Evolutionary conservation across 2,888 invertebrate genomes (phyloP), one percentile per base, ranked within the genome.

Genomic region (Frankliniella intonsa): DNA sequence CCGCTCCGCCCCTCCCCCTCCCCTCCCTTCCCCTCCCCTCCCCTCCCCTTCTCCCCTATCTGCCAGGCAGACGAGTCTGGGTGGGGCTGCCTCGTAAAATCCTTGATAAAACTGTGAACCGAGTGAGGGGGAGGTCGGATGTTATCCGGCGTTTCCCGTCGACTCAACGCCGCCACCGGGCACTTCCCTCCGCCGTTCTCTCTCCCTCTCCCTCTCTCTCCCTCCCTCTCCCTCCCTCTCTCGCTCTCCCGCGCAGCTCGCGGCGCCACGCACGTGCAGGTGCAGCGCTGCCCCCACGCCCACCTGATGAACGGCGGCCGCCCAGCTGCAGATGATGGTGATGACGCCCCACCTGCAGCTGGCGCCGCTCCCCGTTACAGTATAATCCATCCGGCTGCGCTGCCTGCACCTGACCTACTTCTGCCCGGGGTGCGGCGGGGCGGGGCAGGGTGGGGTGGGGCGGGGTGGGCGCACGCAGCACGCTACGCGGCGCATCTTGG

Each of bases 21-120:
- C 65, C 65, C 65, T 22, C 65, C 65, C 51, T 12, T 51, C 62
- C 19, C 19, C 19, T 19, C 19, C 19, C 62, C 19, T 19, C 19
- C 62, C 19, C 19, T 65, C 62, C 19, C 62, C 19, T 19, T 65
- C 62, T 65, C 62, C 62, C 14, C 62, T 65, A 11, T 10, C 5
- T 19, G 14, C 19, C 62, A 11, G 62, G 19, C 62, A 65, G 62
- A 51, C 51, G 51, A 51, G n/a, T n/a, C n/a, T n/a, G 55, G 55
- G 55, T 3, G 55, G 55, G 10, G 55, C 14, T 3, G 55, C 12
- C 55, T 55, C 55, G 55, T 55, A 55, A 55, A 55, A 55, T 55
- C 55, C 55, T 55, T 55, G 55, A 55, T 55, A 55, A 55, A 55
- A 55, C 55, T 55, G 55, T 55, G 55, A 55, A 55, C 55, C 55